These are phyloP conservation scores for Myotis davidii DNA, from an alignment of 2,113 vertebrate genomes.

Conservation along the genomic window DNA sequence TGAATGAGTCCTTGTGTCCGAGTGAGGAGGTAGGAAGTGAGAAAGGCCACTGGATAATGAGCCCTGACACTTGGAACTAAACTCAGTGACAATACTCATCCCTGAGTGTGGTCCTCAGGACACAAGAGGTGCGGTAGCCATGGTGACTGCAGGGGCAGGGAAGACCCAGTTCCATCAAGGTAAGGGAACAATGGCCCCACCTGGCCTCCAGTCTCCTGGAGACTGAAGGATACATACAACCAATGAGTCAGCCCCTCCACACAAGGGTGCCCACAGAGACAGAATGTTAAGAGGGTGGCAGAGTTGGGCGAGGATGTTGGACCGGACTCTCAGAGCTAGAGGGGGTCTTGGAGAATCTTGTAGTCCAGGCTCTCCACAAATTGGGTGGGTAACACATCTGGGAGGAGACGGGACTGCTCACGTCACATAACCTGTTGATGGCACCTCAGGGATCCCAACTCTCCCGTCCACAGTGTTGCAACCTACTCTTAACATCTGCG, in stretches of 20 bases:
- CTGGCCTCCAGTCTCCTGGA: neutral
- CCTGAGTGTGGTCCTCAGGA: fast-evolving
- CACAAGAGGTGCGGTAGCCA: neutral
- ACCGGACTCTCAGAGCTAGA: neutral
- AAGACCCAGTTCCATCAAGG: neutral
- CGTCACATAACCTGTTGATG: neutral
- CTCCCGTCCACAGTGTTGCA: neutral
- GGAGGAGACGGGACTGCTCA: neutral
- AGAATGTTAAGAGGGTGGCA: neutral
- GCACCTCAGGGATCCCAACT: fast-evolving
- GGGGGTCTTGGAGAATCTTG: neutral
- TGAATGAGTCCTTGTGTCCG: neutral
- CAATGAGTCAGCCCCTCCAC: neutral
- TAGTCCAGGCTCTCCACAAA: neutral
- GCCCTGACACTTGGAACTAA: neutral
- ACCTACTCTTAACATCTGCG: neutral
- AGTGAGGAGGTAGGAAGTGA: neutral
- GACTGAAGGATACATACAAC: neutral
- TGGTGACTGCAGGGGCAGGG: neutral
- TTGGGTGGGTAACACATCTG: neutral
- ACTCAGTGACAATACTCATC: neutral
- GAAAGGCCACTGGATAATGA: neutral
- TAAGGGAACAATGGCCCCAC: neutral
- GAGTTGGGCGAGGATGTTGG: neutral
- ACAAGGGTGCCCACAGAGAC: no score